Base-by-base conservation (phyloP, 2,113 vertebrate genomes). In the Notechis scutatus region DNA sequence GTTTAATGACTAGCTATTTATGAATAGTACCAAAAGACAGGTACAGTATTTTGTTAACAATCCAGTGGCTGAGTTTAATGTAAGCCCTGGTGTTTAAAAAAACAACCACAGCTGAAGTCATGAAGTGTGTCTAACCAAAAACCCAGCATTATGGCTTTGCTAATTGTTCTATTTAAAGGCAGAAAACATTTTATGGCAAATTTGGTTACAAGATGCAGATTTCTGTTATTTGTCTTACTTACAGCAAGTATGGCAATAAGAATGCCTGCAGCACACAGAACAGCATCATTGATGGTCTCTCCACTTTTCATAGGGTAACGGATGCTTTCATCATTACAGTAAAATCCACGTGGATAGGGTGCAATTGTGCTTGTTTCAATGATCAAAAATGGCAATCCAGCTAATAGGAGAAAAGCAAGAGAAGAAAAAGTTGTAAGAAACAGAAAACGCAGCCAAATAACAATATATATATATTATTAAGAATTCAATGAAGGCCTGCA, bases 361-460 rank as follows among this genome's bases (percentile, higher is more conserved):
- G 98, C 98, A 96, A 99, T 99, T 98, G 98, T 98, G 98, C 99
- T 99, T 56, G 99, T 99, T 98, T 99, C 99, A 92, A 99, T 99
- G 97, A 99, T 99, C 98, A 99, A 98, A 98, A 99, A 99, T 96
- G 99, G 99, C 96, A 99, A 98, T 96, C 98, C 98, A 92, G 99
- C 99, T 99, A 96, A 95, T 96, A 90, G 96, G 97, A 97, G 14
- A 95, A 96, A 81, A 92, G 92, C 34, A 91, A 96, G 95, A 95
- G 39, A 86, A 93, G 95, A 94, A 95, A 95, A 94, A 91, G 55
- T 57, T n/a, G 21, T 92, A 24, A 93, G 24, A 87, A 93, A 81
- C 57, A 42, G n/a, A 42, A 81, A 8, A 42, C 20, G 42, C 18
- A 9, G 7, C 18, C 7, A 81, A 86, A 24, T 86, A 14, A 50